phyloP scores from a whole-genome alignment of 2,797 vertebrate species.

The Paguma larvata region DNA sequence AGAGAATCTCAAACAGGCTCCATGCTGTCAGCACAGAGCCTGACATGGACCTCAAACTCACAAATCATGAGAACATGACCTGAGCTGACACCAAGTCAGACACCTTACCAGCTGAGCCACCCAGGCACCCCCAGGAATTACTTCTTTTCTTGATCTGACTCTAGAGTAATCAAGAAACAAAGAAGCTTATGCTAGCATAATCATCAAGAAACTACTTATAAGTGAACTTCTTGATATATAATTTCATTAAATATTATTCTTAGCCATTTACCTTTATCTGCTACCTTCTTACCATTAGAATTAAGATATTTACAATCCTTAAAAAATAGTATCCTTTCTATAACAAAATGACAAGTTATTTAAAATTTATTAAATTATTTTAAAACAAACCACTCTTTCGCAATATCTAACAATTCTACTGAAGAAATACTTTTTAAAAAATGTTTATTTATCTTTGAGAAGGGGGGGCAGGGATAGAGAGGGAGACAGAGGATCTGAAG shows the following conservation, averaged over 20 bases:
- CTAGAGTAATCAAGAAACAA: conserved; percentile 63
- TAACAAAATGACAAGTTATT: conserved; percentile 48
- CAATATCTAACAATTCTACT: not conserved
- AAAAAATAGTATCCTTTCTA: conserved; percentile 44
- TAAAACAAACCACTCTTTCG: not conserved
- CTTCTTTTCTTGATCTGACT: conserved; percentile 68
- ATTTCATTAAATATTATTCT: conserved; percentile 39
- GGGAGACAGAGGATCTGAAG: too few species aligned
- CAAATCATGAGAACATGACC: too few species aligned
- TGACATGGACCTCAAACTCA: too few species aligned
- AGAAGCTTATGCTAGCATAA: conserved; percentile 25
- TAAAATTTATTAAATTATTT: conserved; percentile 21
- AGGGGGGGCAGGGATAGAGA: too few species aligned
- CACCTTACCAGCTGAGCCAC: too few species aligned
- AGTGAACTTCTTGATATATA: conserved; percentile 44
- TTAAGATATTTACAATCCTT: conserved; percentile 10
- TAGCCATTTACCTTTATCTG: not conserved
- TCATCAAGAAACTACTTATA: conserved; percentile 57
- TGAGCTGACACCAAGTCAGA: too few species aligned
- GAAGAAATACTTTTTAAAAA: conserved; percentile 24
- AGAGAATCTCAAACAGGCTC: too few species aligned
- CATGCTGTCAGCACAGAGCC: too few species aligned
- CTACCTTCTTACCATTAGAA: not conserved
- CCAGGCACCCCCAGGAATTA: too few species aligned
- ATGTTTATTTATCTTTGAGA: too few species aligned